Evolutionary conservation across 2,888 invertebrate genomes (phyloP), one percentile per base, ranked within the genome.

Genomic region (Oscheius sp.): DNA sequence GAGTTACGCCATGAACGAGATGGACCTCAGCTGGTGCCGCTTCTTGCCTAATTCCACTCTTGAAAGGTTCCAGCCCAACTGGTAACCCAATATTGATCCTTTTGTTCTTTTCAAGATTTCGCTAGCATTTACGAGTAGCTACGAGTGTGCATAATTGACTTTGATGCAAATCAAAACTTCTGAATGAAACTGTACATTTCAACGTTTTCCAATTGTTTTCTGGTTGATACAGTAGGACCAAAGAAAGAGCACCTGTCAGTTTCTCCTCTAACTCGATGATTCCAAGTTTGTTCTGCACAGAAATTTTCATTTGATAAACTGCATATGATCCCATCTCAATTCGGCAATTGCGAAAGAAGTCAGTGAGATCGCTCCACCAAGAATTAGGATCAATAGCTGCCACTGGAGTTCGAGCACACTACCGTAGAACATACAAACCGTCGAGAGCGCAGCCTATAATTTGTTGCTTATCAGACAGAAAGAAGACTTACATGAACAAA

Each of bases 21-120:
- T 88, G 74, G 86, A 87, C 75, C 53, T 80, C 42, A 85, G 83
- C 53, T 87, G 87, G 87, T 84, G 84, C 58, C 74, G 77, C 9
- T 78, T 84, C 62, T 76, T 76, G 71, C 78, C 79, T 53, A 77
- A 82, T 70, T 77, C 79, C 7, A 76, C 79, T 0, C 78, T 84
- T 47, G 75, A 78, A 21, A 75, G 74, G 50, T 84, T 77, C 58
- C 84, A 84, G 62, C 84, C 84, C 1, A 79, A 55, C 51, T 84
- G 84, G 84, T 80, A 73, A 76, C 1, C 33, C 42, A 1, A 1
- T 59, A 2, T 2, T 10, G n/a, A 11, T 60, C 10, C 11, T 32
- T 37, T 47, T 47, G 21, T 51, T 2, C 32, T 29, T 9, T 29
- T 9, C 10, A 33, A 55, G 42, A 29, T n/a, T 21, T 59, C 32